phyloP scores from a whole-genome alignment of 1,140 invertebrate species.

The Tetragonula clypearis region DNA sequence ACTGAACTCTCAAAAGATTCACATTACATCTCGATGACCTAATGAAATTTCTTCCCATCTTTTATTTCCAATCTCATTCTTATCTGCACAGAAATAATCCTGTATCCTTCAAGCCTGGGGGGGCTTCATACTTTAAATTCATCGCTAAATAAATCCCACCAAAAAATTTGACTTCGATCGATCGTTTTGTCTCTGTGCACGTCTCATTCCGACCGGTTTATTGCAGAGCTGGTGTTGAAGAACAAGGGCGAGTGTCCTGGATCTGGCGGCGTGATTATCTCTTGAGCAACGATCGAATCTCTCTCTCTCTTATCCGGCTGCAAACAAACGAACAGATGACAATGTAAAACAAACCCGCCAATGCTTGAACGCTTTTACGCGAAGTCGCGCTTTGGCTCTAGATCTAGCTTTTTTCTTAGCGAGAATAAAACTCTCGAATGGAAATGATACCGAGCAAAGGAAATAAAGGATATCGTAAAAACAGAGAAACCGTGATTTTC shows the following conservation, averaged over 20 bases:
- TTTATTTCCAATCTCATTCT: too few relatives aligned
- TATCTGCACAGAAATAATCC: too few relatives aligned
- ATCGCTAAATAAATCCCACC: too few relatives aligned
- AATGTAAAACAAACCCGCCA: too few relatives aligned
- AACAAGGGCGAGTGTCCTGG: constrained; percentile 76
- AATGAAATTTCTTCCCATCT: too few relatives aligned
- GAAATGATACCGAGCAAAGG: neutral
- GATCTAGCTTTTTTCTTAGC: neutral
- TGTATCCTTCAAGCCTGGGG: too few relatives aligned
- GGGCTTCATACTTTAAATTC: too few relatives aligned
- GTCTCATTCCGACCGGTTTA: too few relatives aligned
- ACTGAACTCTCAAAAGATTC: too few relatives aligned
- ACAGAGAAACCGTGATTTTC: neutral
- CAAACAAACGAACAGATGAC: neutral
- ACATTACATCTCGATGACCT: too few relatives aligned
- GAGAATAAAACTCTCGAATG: too few relatives aligned
- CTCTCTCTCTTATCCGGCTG: neutral
- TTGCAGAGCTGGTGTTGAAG: constrained; percentile 70
- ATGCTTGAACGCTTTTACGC: neutral
- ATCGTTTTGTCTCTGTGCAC: too few relatives aligned
- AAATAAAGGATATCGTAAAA: neutral
- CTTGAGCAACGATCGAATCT: constrained; percentile 33
- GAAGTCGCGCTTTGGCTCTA: constrained; percentile 11
- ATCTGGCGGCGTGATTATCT: constrained; percentile 69
- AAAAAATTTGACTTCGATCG: neutral